Percentiles rank a stretch among this genome's conserved stretches.
Conservation (phyloP, 1,140 invertebrate genomes). For the Notospermus geniculatus region DNA sequence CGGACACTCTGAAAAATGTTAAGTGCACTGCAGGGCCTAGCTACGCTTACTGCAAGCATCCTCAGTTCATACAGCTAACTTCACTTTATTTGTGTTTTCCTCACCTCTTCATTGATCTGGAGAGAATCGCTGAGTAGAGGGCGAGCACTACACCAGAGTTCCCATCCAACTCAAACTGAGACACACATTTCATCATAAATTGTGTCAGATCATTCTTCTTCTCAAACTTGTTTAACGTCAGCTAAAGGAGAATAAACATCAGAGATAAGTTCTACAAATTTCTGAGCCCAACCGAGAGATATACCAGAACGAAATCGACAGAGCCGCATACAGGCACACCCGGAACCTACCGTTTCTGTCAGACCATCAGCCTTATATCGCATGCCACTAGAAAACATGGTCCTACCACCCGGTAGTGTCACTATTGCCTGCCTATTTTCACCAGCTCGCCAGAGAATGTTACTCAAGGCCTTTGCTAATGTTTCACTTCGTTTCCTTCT, state of each 20-base stretch:
- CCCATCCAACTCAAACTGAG: constrained; percentile 50
- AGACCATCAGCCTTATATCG: constrained; percentile 52
- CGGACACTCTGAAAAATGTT: too few species aligned
- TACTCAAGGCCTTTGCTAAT: constrained; percentile 51
- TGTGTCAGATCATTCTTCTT: neutral
- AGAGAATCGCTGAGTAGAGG: constrained; percentile 57
- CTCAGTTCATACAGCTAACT: too few species aligned
- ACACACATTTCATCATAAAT: constrained; percentile 15
- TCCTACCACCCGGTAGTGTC: constrained; percentile 45
- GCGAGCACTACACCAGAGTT: constrained; percentile 51
- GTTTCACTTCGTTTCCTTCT: constrained; percentile 41
- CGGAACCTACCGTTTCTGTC: constrained; percentile 57
- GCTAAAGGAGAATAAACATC: neutral
- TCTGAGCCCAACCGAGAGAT: too few species aligned
- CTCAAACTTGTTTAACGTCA: neutral
- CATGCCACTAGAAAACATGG: constrained; percentile 34
- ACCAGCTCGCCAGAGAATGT: constrained; percentile 58
- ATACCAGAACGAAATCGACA: too few species aligned
- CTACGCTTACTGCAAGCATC: too few species aligned
- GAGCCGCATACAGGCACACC: too few species aligned
- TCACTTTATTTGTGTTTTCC: too few species aligned
- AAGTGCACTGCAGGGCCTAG: too few species aligned
- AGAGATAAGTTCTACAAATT: too few species aligned
- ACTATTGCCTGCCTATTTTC: constrained; percentile 44
- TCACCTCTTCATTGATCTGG: constrained; percentile 51